Base-by-base conservation (phyloP, 2,797 vertebrate species). In the Hyperoplus lanceolatus region DNA sequence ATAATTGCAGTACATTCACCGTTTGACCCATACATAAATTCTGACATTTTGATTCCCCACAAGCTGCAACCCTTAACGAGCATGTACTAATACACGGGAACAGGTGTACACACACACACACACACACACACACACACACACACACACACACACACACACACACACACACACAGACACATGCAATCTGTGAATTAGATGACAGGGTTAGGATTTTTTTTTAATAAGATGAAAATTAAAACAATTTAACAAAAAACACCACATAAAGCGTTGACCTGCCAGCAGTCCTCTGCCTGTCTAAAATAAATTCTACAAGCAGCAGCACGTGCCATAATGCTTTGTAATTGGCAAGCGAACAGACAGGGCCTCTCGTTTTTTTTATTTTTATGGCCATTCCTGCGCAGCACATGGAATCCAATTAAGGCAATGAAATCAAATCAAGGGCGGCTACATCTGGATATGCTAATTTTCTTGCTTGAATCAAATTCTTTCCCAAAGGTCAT, bases 371-470 rank as follows among this genome's bases (percentile, higher is more conserved):
- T 89, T 92, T 89, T 92, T 87, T 70, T 77, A 85, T 65, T 42
- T 42, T 39, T 59, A 29, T 3, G 29, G 29, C 29, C 29, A 49
- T 62, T 45, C 66, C 87, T 71, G 68, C 71, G 48, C 61, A 68
- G 85, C 80, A 89, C 72, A 89, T 84, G 84, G 92, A 91, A 92
- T 90, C 91, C 92, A 95, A 95, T 95, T 94, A 94, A 90, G 75
- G 73, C 90, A 84, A 89, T 87, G 87, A 83, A 95, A 95, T 94
- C 73, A 92, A 93, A 94, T 87, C 77, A 91, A 82, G 75, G 29
- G 73, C 57, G 42, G 84, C 85, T 89, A 87, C 84, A 93, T 94
- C 94, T 94, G 92, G 84, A 88, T 92, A 92, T 93, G 94, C 75
- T 85, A 92, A 95, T 94, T 84, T 75, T 49, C 81, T 78, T 85